Evolutionary conservation across 2,888 invertebrate genomes (phyloP), one percentile per base, ranked within the genome.

Genomic region (Shargacucullia verbasci): DNA sequence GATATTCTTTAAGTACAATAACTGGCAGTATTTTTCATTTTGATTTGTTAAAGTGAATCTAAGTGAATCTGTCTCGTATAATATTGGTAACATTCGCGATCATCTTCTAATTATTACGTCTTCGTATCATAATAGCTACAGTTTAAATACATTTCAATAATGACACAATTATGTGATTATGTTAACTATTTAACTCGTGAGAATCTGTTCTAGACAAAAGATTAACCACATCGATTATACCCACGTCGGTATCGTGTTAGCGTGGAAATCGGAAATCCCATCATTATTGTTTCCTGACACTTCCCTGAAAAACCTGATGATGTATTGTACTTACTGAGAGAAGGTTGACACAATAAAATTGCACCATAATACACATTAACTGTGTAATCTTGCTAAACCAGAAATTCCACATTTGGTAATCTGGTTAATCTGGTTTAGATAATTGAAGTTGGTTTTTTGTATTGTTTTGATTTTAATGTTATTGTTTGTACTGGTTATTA

Each of bases 241-340:
- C 79, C 78, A 80, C 80, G 82, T 57, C 58, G 59, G 59, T 56
- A 39, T 64, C 27, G 41, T 80, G 79, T 66, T 56, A 67, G 71
- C 84, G 83, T 88, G 87, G 85, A 88, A 90, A 90, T 91, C 90
- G 93, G 92, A 92, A 92, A 92, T 91, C 85, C 92, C 91, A 79
- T 83, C 73, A 78, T 87, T 88, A 88, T 89, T 85, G 80, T 89
- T 88, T 87, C 84, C 85, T 82, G 78, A 82, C 79, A 86, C 83
- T 89, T 91, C 85, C 87, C 78, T 81, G 81, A 89, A 90, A 88
- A 82, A 66, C 69, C 49, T 70, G 57, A 80, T 78, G 80, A 77
- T 82, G 70, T 76, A 81, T 73, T 60, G 78, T 76, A 74, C 61
- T 70, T 71, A 59, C 64, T 64, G 61, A 70, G 70, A 71, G 74